Evolutionary conservation across 2,113 vertebrate species (phyloP).

Genomic region (Eulemur rufifrons): DNA sequence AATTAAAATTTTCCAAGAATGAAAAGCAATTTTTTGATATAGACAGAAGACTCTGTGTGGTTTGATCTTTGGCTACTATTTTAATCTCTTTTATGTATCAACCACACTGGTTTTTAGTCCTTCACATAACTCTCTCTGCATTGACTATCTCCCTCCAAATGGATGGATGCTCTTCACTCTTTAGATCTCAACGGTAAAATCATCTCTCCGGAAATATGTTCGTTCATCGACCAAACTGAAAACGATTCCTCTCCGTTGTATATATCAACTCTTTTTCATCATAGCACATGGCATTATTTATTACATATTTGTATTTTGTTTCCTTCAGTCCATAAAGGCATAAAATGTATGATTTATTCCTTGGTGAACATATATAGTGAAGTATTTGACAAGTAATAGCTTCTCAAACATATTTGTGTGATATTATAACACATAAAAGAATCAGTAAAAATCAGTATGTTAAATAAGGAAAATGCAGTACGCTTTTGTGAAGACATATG

Average conservation of each 20-base stretch:
- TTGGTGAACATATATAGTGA: background rate
- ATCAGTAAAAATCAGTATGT: background rate
- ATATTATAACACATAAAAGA: background rate
- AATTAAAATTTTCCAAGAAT: background rate
- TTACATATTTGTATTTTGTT: background rate
- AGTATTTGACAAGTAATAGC: background rate
- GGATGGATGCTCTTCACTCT: background rate
- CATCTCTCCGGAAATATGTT: background rate
- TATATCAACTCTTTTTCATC: background rate
- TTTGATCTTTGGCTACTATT: background rate
- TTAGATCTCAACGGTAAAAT: background rate
- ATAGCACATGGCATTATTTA: background rate
- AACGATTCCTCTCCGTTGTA: background rate
- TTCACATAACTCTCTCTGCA: background rate
- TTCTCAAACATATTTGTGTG: background rate
- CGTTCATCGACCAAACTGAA: background rate
- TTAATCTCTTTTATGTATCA: background rate
- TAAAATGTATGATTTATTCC: background rate
- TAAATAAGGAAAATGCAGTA: background rate
- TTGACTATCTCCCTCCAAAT: background rate
- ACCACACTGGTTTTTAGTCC: background rate
- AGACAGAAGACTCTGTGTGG: background rate
- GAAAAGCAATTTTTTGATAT: background rate
- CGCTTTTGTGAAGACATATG: background rate
- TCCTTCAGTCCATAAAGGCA: background rate